Evolutionary conservation across 2,888 invertebrate genomes (phyloP).

Genomic region (Dolichopus griseipennis): DNA sequence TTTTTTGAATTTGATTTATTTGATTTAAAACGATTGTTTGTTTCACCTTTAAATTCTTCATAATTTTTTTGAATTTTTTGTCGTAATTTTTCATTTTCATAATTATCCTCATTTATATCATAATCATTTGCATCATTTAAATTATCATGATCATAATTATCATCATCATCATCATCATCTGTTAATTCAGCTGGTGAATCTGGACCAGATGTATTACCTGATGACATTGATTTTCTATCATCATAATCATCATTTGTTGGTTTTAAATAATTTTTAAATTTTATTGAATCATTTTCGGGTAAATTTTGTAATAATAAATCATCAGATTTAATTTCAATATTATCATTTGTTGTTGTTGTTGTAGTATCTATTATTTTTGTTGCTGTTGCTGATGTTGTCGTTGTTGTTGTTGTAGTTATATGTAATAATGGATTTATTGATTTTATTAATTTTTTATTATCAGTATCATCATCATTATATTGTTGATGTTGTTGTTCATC

Average conservation of each 20-base stretch:
- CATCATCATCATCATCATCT: constrained; percentile 61
- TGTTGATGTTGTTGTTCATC: background rate
- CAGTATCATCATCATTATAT: constrained; percentile 27
- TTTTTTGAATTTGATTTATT: constrained; percentile 5
- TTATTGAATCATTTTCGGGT: constrained; percentile 7
- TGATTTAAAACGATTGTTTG: background rate
- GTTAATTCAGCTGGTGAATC: constrained; percentile 69
- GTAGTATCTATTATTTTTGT: constrained; percentile 13
- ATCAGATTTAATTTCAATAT: background rate
- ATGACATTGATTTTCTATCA: constrained; percentile 50
- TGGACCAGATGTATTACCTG: constrained; percentile 82
- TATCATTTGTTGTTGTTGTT: constrained; percentile 12
- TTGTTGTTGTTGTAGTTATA: background rate
- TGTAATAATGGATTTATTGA: no score
- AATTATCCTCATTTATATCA: constrained; percentile 23
- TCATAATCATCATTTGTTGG: background rate
- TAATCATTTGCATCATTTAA: constrained; percentile 53
- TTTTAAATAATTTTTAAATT: background rate
- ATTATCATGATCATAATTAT: constrained; percentile 30
- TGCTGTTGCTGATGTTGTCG: background rate
- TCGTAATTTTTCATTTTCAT: constrained; percentile 25
- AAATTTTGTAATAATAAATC: no score
- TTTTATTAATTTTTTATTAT: constrained; percentile 1
- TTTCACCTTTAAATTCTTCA: background rate
- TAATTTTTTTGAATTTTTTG: constrained; percentile 13